phyloP scores from a whole-genome alignment of 2,888 invertebrate species.

The Teinopalpus imperialis region DNA sequence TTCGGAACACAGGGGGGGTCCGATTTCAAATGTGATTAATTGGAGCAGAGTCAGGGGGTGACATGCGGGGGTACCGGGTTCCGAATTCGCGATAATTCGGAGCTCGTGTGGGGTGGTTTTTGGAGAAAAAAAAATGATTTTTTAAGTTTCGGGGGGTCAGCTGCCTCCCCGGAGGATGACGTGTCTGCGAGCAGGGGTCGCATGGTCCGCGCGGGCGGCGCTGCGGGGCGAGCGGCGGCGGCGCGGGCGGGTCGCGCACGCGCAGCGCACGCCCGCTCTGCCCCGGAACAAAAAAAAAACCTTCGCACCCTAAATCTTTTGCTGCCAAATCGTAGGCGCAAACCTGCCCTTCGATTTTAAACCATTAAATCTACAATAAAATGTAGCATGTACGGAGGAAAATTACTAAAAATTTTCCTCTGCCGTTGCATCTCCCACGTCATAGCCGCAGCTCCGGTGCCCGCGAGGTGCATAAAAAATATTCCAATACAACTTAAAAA shows the following conservation, averaged over 20 bases:
- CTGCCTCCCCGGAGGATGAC: constrained; percentile 26
- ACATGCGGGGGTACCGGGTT: not conserved
- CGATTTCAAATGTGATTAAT: constrained; percentile 1
- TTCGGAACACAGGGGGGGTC: not conserved
- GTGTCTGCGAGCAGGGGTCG: constrained; percentile 25
- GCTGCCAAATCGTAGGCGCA: constrained; percentile 61
- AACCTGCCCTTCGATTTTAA: constrained; percentile 44
- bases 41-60: not conserved
- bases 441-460: constrained; percentile 38
- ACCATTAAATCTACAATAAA: constrained; percentile 41
- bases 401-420: constrained; percentile 74
- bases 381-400: constrained; percentile 48
- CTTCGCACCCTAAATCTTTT: constrained; percentile 48
- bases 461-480: constrained; percentile 25
- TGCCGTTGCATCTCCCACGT: constrained; percentile 48
- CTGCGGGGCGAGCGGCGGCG: constrained; percentile 53
- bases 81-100: constrained; percentile 32
- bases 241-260: constrained; percentile 44
- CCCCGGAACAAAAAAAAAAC: constrained; percentile 52
- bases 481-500: constrained; percentile 13
- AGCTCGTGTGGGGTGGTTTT: constrained; percentile 29
- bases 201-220: constrained; percentile 50
- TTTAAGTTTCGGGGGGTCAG: constrained; percentile 45
- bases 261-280: constrained; percentile 52
- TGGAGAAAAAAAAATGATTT: constrained; percentile 35